phyloP scores from a whole-genome alignment of 2,113 vertebrate species.

The Trinectes maculatus region DNA sequence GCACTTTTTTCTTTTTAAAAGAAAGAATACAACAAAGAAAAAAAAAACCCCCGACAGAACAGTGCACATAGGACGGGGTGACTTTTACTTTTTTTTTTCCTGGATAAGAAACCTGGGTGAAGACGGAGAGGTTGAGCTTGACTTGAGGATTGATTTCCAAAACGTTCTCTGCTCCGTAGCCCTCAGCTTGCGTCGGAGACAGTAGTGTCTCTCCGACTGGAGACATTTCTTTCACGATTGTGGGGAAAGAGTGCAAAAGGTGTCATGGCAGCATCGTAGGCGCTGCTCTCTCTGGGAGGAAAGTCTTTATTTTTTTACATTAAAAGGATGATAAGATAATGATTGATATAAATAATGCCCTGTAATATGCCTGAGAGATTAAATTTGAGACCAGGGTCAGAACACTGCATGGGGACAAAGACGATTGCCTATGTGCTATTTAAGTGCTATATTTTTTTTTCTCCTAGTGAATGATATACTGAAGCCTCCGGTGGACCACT shows the following conservation, averaged over 20 bases:
- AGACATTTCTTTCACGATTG: conserved; percentile 62
- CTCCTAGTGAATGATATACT: conserved; percentile 59
- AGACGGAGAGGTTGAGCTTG: conserved; percentile 87
- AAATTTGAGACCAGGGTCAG: conserved; percentile 44
- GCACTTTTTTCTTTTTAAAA: conserved; percentile 78
- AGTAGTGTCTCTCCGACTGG: conserved; percentile 25
- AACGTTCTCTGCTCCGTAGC: conserved; percentile 37
- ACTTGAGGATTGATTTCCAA: conserved; percentile 84
- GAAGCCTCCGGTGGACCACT: conserved; percentile 56
- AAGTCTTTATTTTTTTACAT: conserved; percentile 13
- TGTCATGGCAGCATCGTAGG: conserved; percentile 33
- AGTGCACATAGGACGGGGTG: conserved; percentile 89
- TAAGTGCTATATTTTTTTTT: conserved; percentile 77
- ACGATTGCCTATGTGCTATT: conserved; percentile 81
- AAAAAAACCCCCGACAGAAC: conserved; percentile 76
- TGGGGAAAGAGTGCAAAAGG: conserved; percentile 75
- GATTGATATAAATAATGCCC: conserved; percentile 75
- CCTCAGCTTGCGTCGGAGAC: conserved; percentile 43
- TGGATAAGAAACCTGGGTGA: conserved; percentile 84
- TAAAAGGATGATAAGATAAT: conserved; percentile 41
- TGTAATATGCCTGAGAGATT: conserved; percentile 76
- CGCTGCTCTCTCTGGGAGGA: conserved; percentile 37
- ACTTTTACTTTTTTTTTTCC: conserved; percentile 66
- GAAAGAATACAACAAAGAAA: conserved; percentile 21
- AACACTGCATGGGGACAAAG: conserved; percentile 59